Evolutionary conservation across 1,140 invertebrate species (phyloP), one percentile per base, ranked within the genome.

Genomic region (Drosophila funebris): DNA sequence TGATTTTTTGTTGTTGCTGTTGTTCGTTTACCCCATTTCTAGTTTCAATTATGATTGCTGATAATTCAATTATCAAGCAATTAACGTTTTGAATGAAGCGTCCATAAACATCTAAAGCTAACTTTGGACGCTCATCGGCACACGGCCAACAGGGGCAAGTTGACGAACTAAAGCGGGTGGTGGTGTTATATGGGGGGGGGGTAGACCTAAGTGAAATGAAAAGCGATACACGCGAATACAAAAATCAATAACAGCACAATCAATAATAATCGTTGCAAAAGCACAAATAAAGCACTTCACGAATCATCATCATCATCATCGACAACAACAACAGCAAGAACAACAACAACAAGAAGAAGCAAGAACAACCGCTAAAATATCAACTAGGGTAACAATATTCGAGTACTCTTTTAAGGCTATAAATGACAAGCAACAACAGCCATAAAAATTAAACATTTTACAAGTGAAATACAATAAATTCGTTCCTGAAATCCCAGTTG

Each of bases 51-150:
- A 71, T 81, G 75, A 82, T 77, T 82, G 76, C 54, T 70, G 82
- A 88, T 87, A 87, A 78, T 78, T 83, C 36, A 87, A 87, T 87
- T 88, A 87, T 87, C 82, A 75, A 66, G 68, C 76, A 87, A 88
- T 87, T 87, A 88, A 67, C 62, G 36, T 69, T 71, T 68, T 60
- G 53, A 74, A 80, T 87, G 78, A 87, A 80, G 58, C 74, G 73
- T 36, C 48, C 60, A 76, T 43, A 69, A 54, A 69, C 46, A 73
- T 36, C 20, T 53, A 60, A 46, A 39, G 7, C 9, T 13, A 58
- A 43, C 41, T 58, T 29, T 52, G 48, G 27, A 52, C 48, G 20
- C n/a, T n/a, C 18, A 18, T 20, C 43, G 24, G 22, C 24, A 31
- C 14, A 27, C 13, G 44, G 44, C 44, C 16, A 24, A 48, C 13